Base-by-base conservation (phyloP, 1,140 invertebrate species). In the Galendromus occidentalis region DNA sequence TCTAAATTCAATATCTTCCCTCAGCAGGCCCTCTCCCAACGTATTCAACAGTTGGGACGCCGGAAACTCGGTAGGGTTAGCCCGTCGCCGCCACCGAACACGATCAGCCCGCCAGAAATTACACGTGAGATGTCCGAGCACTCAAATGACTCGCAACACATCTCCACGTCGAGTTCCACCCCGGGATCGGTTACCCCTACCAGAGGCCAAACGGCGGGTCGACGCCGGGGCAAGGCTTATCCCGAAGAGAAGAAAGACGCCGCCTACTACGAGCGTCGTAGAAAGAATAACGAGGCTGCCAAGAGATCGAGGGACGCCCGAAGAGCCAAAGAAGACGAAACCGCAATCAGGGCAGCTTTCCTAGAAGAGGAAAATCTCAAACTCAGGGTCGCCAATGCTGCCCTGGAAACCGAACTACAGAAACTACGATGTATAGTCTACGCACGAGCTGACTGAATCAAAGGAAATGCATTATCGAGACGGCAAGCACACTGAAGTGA, bases 281-380 rank as follows among this genome's bases (percentile, higher is more conserved):
- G 85, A 66, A 92, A 92, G 73, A 96, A 98, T 73, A 97, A 97
- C 74, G 88, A 87, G 69, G 92, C 93, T 0, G 93, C 93, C 0
- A 98, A 97, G 75, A 80, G 90, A 65, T 94, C 90, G 0, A 79
- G 93, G 42, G 91, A 97, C 71, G 84, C 87, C 0, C 79, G 93
- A 65, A 80, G 90, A 70, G 81, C 84, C 14, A 91, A 95, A 73
- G 92, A 96, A 73, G 87, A 95, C 66, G 87, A 91, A 72, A 86
- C 95, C 18, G 88, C 91, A 0, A 86, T 95, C 39, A 77, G 88
- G 65, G 87, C 88, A 0, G 84, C 85, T 0, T 91, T 85, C 68
- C 77, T 96, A 2, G 88, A 94, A 76, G 82, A 85, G 51, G 86
- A 91, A 76, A 86, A 87, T 68, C 71, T 81, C 1, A 80, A 80